Evolutionary conservation across 2,888 invertebrate genomes (phyloP).

Genomic region (Andricus curvator): DNA sequence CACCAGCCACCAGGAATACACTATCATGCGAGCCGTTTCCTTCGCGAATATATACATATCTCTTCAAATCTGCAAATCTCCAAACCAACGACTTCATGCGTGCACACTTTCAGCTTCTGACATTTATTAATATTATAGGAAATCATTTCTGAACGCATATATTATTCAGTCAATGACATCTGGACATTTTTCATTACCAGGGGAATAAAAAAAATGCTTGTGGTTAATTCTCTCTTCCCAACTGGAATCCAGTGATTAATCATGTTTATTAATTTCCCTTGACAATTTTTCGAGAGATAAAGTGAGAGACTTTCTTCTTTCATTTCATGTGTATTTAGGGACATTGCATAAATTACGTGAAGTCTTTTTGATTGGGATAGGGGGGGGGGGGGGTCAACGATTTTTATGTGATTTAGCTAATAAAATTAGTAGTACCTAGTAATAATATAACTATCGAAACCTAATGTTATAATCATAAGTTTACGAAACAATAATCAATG

Average conservation of each 20-base stretch:
- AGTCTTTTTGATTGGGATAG: too few relatives aligned
- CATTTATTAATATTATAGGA: conserved; percentile 7
- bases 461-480: too few relatives aligned
- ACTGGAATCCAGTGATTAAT: not conserved
- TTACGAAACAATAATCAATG: too few relatives aligned
- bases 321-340: not conserved
- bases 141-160: not conserved
- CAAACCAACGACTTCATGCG: not conserved
- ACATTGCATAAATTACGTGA: too few relatives aligned
- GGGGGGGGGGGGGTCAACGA: too few relatives aligned
- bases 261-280: not conserved
- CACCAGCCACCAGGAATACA: conserved; percentile 9
- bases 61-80: not conserved
- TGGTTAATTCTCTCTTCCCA: not conserved
- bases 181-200: not conserved
- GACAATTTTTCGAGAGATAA: not conserved
- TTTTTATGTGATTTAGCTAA: too few relatives aligned
- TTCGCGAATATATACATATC: conserved; percentile 9
- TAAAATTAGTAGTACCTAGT: too few relatives aligned
- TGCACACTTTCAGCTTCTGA: not conserved
- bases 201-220: not conserved
- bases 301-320: not conserved
- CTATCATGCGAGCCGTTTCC: conserved; percentile 9
- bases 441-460: too few relatives aligned
- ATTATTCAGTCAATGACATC: not conserved